A percentile compares a stretch with the other conserved stretches of the same genome.
These are phyloP conservation scores for Alectura lathami DNA, from an alignment of 2,113 vertebrate genomes.

Conservation along the genomic window DNA sequence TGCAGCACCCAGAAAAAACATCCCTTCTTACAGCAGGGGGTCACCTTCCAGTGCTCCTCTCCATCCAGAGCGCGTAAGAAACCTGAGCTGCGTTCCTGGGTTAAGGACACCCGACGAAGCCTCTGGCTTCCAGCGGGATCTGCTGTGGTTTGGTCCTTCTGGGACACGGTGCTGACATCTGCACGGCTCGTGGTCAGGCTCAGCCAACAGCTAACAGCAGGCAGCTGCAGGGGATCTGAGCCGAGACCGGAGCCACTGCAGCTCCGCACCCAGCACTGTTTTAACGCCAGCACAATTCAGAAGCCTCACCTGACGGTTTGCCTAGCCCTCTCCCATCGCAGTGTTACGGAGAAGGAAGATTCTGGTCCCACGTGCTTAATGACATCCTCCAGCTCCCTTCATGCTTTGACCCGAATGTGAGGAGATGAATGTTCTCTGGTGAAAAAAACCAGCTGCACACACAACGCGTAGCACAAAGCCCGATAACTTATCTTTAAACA, in stretches of 20 bases:
- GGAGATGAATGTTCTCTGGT: background rate
- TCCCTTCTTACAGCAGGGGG: background rate
- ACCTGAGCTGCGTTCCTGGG: background rate
- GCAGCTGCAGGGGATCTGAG: background rate
- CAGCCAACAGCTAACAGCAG: no score
- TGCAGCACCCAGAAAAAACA: background rate
- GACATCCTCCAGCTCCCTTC: background rate
- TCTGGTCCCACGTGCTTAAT: background rate
- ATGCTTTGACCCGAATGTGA: background rate
- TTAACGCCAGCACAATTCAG: background rate
- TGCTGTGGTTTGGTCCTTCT: background rate
- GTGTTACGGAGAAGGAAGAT: background rate
- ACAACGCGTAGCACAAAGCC: background rate
- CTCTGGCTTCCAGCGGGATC: background rate
- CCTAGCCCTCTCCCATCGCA: background rate
- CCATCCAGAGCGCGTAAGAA: background rate
- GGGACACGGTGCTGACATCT: accelerated
- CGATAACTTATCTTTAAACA: background rate
- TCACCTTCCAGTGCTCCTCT: background rate
- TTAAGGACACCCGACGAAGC: background rate
- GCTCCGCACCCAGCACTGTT: background rate
- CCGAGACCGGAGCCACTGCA: background rate
- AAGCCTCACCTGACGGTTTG: no score
- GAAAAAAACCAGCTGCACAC: background rate
- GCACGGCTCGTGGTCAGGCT: background rate